These are phyloP conservation scores for Knipowitschia caucasica DNA, from an alignment of 2,797 vertebrate genomes.

Conservation along the genomic window DNA sequence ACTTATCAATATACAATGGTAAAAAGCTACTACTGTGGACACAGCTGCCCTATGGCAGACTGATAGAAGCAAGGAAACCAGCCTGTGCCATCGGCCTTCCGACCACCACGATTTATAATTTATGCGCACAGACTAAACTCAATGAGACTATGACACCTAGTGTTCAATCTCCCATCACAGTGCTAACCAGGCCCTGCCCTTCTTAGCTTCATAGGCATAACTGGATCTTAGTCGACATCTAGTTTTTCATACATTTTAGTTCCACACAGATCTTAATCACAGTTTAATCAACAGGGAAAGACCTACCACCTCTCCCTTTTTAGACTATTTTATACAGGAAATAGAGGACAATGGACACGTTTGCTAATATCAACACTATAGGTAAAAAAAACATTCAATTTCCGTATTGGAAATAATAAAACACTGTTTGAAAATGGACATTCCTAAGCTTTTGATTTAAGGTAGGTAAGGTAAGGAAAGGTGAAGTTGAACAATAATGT, in stretches of 20 bases:
- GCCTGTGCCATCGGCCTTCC: too few species aligned
- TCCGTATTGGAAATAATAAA: not conserved
- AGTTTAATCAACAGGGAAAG: slow-evolving; percentile 39
- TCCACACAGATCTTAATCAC: not conserved
- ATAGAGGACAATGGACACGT: slow-evolving; percentile 14
- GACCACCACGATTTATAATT: too few species aligned
- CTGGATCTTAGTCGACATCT: too few species aligned
- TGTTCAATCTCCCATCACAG: too few species aligned
- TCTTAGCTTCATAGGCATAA: too few species aligned
- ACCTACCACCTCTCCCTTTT: slow-evolving; percentile 24
- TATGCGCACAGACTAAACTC: too few species aligned
- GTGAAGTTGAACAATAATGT: not conserved
- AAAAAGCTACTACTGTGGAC: too few species aligned
- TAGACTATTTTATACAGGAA: slow-evolving; percentile 4
- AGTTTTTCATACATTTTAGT: not conserved
- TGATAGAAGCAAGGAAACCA: too few species aligned
- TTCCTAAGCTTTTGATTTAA: not conserved
- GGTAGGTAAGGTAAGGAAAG: not conserved
- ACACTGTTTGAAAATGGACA: not conserved
- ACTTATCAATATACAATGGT: too few species aligned
- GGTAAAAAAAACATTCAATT: not conserved
- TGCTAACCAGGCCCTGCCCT: too few species aligned
- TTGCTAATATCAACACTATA: not conserved
- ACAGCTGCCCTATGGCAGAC: too few species aligned
- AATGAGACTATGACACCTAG: too few species aligned